A percentile compares a stretch with the other conserved stretches of the same genome.
These are phyloP conservation scores for Mesocricetus auratus DNA, from an alignment of 2,113 vertebrate species.

Conservation along the genomic window DNA sequence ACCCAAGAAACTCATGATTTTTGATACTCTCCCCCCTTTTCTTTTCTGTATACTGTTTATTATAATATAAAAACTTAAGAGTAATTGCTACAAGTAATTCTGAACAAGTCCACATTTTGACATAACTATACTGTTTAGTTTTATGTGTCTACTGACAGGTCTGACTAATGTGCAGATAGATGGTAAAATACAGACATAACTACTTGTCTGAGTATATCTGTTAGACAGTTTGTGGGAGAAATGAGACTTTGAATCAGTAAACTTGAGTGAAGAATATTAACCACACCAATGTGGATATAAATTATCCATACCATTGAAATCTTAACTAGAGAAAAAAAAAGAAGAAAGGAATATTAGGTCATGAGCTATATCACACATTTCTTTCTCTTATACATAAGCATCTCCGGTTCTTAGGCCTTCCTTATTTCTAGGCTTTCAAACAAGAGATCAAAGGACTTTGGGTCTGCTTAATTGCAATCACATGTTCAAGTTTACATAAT, in stretches of 20 bases:
- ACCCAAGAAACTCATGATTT: not conserved
- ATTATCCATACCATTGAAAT: not conserved
- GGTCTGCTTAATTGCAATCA: not conserved
- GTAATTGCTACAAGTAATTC: not conserved
- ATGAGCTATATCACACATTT: not conserved
- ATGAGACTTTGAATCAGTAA: not conserved
- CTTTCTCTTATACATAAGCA: not conserved
- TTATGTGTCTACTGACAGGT: not conserved
- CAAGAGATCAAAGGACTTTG: not conserved
- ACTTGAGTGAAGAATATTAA: not conserved
- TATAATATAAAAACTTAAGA: not conserved
- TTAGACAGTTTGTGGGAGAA: not conserved
- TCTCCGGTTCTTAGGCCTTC: not conserved
- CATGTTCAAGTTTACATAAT: not conserved
- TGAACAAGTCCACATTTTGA: not conserved
- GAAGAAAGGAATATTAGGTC: not conserved
- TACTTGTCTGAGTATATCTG: not conserved
- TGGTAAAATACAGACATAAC: not conserved
- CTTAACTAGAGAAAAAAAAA: not conserved
- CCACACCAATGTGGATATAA: rapidly evolving
- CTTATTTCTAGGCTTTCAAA: not conserved
- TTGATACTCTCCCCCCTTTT: not conserved
- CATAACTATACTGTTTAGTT: not conserved
- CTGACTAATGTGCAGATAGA: not conserved
- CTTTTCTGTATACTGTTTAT: not conserved